Conservation (phyloP, 2,888 invertebrate species). For the Ceramica pisi region DNA sequence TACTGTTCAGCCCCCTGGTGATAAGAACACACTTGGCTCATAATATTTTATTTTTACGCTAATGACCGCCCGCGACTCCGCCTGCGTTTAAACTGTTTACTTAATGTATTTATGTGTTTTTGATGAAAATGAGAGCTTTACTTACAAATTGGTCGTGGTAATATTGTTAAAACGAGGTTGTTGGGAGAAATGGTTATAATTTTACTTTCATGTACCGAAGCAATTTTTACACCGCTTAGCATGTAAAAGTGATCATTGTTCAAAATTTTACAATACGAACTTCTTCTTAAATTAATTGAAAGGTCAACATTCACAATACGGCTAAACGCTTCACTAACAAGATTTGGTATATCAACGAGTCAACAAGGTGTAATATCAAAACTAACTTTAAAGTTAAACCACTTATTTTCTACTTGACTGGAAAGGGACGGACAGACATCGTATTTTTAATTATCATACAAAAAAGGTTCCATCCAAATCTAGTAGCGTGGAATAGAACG, state of each 20-base stretch:
- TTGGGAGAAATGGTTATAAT: conserved; percentile 3
- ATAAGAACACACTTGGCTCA: conserved; percentile 77
- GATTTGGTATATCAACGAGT: background rate
- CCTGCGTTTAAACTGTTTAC: conserved; percentile 61
- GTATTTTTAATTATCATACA: conserved; percentile 35
- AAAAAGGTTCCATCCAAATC: conserved; percentile 39
- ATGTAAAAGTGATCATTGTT: conserved; percentile 11
- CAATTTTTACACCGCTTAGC: background rate
- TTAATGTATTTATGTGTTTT: conserved; percentile 55
- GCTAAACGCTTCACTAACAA: background rate
- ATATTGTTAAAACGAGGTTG: conserved; percentile 19
- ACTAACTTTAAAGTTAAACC: conserved; percentile 16
- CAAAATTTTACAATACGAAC: background rate
- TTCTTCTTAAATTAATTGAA: background rate
- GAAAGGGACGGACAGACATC: conserved; percentile 23
- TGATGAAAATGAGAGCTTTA: conserved; percentile 43
- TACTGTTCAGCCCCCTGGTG: conserved; percentile 88
- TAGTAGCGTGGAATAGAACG: conserved; percentile 60
- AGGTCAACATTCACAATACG: background rate
- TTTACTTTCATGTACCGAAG: background rate
- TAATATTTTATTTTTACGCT: conserved; percentile 75
- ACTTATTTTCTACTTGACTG: conserved; percentile 39
- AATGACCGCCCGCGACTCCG: conserved; percentile 65
- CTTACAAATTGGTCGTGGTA: conserved; percentile 22
- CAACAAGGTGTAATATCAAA: background rate